Conservation (phyloP, 2,113 vertebrate species). For the Eudyptes chrysolophus region DNA sequence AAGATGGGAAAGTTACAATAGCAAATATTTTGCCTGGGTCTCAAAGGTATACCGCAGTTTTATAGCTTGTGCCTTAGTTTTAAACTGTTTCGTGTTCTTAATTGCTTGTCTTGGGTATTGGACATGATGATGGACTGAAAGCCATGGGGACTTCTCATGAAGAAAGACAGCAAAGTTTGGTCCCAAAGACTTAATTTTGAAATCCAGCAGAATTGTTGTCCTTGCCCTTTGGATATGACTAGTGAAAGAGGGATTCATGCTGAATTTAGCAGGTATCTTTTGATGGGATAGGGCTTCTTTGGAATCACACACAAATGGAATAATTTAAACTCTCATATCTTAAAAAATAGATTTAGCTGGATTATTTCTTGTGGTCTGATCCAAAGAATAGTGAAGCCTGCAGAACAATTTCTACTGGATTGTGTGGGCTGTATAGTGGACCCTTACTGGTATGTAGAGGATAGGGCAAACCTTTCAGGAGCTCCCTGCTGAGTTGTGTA, state of each 20-base stretch:
- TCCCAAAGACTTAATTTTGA: conserved; percentile 53
- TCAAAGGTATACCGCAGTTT: conserved; percentile 33
- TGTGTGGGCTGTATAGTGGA: not conserved
- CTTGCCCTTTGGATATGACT: not conserved
- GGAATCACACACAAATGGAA: not conserved
- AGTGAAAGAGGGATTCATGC: not conserved
- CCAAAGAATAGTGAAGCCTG: not conserved
- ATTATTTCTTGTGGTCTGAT: not conserved
- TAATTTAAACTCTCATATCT: not conserved
- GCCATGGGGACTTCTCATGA: not conserved
- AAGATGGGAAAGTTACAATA: conserved; percentile 2
- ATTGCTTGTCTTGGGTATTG: conserved; percentile 64
- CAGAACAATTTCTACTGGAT: not conserved
- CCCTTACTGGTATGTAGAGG: not conserved
- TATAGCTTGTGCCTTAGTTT: conserved; percentile 20
- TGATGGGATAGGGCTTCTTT: not conserved
- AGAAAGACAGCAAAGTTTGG: conserved; percentile 12
- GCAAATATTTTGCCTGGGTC: conserved; percentile 53
- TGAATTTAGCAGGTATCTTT: not conserved
- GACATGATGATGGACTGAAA: conserved; percentile 29
- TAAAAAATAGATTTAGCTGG: not conserved
- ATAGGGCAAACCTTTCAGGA: not conserved
- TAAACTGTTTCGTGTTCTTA: conserved; percentile 19
- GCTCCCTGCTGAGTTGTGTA: not conserved
- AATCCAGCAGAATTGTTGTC: conserved; percentile 14